Evolutionary conservation across 2,888 invertebrate genomes (phyloP).

Genomic region (Cantharis rustica): DNA sequence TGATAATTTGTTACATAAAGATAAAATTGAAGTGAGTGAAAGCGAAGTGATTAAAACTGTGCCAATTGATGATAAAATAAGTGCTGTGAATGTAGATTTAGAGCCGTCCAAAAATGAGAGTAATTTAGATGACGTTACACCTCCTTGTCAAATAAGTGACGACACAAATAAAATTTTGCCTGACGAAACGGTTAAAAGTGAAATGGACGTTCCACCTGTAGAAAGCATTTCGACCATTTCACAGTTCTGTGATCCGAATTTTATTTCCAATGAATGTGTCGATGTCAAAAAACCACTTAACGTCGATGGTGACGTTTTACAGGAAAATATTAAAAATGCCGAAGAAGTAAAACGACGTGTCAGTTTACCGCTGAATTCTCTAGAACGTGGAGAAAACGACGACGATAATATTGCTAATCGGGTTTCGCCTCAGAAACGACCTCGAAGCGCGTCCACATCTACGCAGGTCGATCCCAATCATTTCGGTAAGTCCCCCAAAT

Average conservation of each 20-base stretch:
- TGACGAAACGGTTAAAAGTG: slow-evolving; percentile 49
- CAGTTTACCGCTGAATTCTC: slow-evolving; percentile 61
- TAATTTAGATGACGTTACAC: slow-evolving; percentile 43
- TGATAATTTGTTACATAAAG: slow-evolving; percentile 41
- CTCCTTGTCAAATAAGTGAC: slow-evolving; percentile 18
- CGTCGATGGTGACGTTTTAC: slow-evolving; percentile 12
- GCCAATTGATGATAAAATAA: slow-evolving; percentile 49
- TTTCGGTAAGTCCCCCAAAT: slow-evolving; percentile 67
- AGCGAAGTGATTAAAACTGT: slow-evolving; percentile 36
- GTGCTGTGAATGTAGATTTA: slow-evolving; percentile 58
- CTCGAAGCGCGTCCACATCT: slow-evolving; percentile 78
- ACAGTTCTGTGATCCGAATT: slow-evolving; percentile 74
- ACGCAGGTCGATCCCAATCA: slow-evolving; percentile 85
- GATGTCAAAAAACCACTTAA: slow-evolving; percentile 34
- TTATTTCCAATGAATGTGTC: slow-evolving; percentile 43
- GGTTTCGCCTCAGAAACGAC: slow-evolving; percentile 70
- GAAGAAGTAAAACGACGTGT: slow-evolving; percentile 58
- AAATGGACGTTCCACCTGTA: slow-evolving; percentile 53
- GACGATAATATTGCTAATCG: slow-evolving; percentile 53
- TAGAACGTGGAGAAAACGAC: slow-evolving; percentile 48
- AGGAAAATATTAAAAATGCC: slow-evolving; percentile 15
- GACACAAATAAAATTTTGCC: slow-evolving; percentile 46
- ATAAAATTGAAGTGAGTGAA: background rate
- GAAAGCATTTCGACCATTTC: slow-evolving; percentile 72
- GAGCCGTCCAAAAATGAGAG: slow-evolving; percentile 57